Evolutionary conservation across 2,797 vertebrate genomes (phyloP).

Genomic region (Pelochelys cantorii): DNA sequence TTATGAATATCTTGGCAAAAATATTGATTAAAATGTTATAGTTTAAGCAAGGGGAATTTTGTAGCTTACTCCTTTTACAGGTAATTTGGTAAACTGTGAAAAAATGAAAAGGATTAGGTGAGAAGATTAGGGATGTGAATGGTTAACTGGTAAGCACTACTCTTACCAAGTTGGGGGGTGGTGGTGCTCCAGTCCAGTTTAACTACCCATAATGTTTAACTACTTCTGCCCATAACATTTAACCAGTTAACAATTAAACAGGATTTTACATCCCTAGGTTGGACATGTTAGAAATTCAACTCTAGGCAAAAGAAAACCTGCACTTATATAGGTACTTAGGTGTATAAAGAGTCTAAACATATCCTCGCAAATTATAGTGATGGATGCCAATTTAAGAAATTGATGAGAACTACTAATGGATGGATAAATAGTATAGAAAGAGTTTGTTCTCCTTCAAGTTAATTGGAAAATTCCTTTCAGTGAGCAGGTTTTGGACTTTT

Average conservation of each 20-base stretch:
- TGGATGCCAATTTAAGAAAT: not conserved
- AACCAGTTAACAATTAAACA: no score
- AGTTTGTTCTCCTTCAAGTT: not conserved
- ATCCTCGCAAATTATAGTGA: not conserved
- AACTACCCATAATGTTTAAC: no score
- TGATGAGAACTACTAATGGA: not conserved
- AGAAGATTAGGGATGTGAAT: no score
- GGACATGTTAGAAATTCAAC: not conserved
- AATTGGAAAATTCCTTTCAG: not conserved
- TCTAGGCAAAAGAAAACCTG: not conserved
- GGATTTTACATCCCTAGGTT: not conserved
- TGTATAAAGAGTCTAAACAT: accelerated
- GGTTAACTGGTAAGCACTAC: no score
- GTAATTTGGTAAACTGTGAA: not conserved
- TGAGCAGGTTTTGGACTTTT: not conserved
- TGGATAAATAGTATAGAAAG: not conserved
- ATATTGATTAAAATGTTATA: conserved; percentile 23
- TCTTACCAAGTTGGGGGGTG: no score
- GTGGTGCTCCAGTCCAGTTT: no score
- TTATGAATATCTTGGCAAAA: not conserved
- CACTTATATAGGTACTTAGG: accelerated
- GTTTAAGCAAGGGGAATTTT: not conserved
- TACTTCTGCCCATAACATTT: no score
- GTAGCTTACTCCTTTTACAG: not conserved
- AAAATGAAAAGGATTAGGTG: not conserved